Conservation (phyloP, 1,140 invertebrate species). For the Yoshiicerus persimilis region DNA sequence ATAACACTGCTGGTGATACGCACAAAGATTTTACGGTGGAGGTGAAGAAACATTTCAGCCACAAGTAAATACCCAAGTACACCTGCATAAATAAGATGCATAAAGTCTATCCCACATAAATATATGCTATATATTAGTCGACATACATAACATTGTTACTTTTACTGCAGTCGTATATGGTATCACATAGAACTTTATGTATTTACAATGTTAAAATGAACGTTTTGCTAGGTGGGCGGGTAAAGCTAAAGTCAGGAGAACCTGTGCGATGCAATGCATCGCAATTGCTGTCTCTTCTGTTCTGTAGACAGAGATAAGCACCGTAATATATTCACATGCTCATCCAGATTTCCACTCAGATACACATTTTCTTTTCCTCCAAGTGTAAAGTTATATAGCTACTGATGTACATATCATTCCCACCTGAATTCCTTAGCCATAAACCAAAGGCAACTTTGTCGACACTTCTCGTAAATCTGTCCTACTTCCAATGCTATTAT, state of each 20-base stretch:
- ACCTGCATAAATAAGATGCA: too few relatives aligned
- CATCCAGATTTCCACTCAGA: not conserved
- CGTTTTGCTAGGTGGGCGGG: not conserved
- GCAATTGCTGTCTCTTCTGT: not conserved
- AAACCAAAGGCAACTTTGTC: not conserved
- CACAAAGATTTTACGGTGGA: too few relatives aligned
- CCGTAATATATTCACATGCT: not conserved
- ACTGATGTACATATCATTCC: not conserved
- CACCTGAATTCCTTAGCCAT: not conserved
- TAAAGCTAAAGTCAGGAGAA: not conserved
- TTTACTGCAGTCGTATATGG: not conserved
- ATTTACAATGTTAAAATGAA: not conserved
- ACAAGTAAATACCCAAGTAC: too few relatives aligned
- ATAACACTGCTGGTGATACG: too few relatives aligned
- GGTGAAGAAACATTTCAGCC: too few relatives aligned
- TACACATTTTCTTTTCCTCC: not conserved
- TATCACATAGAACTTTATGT: not conserved
- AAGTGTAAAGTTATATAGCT: not conserved
- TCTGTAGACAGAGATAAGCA: not conserved
- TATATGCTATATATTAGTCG: too few relatives aligned
- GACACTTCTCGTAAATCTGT: conserved; percentile 4
- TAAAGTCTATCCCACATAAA: too few relatives aligned
- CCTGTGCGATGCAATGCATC: not conserved
- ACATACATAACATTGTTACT: too few relatives aligned
- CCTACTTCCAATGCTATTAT: conserved; percentile 10